phyloP scores from a whole-genome alignment of 1,140 invertebrate species.

The Drosophila kohkoa region DNA sequence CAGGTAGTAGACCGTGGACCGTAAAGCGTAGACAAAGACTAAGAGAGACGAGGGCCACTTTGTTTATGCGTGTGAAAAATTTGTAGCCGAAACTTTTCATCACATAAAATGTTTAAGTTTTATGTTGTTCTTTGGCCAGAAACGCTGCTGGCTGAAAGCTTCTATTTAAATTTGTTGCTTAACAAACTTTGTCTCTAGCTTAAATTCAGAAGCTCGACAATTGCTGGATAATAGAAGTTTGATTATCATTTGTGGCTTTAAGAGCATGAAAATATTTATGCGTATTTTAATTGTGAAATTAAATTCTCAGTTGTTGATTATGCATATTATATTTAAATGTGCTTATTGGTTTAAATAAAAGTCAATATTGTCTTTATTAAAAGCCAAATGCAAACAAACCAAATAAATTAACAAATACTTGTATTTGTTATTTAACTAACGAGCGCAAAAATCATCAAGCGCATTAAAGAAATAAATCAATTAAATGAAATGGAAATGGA shows the following conservation, averaged over 20 bases:
- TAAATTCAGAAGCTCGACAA: conserved; percentile 2
- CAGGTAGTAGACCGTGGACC: conserved; percentile 17
- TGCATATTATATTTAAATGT: conserved; percentile 8
- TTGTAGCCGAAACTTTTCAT: conserved; percentile 70
- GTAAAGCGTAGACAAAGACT: conserved; percentile 37
- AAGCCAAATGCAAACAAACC: conserved; percentile 42
- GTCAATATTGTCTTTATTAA: conserved; percentile 49
- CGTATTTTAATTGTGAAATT: conserved; percentile 7
- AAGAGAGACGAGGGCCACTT: conserved; percentile 41
- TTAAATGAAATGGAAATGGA: conserved; percentile 18
- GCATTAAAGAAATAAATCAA: conserved; percentile 30
- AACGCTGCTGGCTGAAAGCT: conserved; percentile 19
- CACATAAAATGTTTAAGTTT: conserved; percentile 75
- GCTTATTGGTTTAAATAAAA: conserved; percentile 36
- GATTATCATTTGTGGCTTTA: neutral
- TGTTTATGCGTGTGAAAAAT: conserved; percentile 76
- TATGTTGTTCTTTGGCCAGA: conserved; percentile 29
- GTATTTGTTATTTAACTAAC: conserved; percentile 23
- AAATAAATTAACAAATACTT: conserved; percentile 41
- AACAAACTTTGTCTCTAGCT: conserved; percentile 12
- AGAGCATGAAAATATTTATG: conserved; percentile 4
- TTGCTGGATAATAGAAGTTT: too few relatives aligned
- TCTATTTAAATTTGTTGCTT: conserved; percentile 37
- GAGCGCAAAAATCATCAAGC: conserved; percentile 11
- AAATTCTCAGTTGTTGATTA: conserved; percentile 18